Percentiles rank a stretch among this genome's conserved stretches.
phyloP scores from a whole-genome alignment of 2,888 invertebrate species.

The Barypeithes pellucidus region DNA sequence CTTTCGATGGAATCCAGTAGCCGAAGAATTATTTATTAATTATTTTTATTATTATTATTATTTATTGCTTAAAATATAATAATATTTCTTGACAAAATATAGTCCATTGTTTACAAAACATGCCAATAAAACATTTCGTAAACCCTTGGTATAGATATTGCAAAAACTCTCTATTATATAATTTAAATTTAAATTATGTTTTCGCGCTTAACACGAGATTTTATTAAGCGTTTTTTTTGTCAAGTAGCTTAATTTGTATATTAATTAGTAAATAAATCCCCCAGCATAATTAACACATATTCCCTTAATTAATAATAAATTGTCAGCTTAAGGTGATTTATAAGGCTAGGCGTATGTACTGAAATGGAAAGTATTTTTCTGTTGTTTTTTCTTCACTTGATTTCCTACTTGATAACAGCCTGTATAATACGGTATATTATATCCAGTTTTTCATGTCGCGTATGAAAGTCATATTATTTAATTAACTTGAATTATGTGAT shows the following conservation, averaged over 20 bases:
- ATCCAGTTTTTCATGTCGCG: slow-evolving; percentile 27
- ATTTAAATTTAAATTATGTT: slow-evolving; percentile 9
- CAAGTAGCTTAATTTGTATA: slow-evolving; percentile 34
- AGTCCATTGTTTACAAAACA: no score
- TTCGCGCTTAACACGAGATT: slow-evolving; percentile 31
- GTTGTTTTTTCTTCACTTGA: slow-evolving; percentile 17
- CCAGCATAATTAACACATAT: slow-evolving; percentile 44
- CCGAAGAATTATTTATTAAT: no score
- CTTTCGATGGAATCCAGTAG: no score
- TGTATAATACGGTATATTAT: slow-evolving; percentile 18
- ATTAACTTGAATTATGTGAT: slow-evolving; percentile 4
- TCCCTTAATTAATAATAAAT: slow-evolving; percentile 53
- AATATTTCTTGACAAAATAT: no score
- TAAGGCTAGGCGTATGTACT: slow-evolving; percentile 42
- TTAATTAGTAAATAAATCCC: slow-evolving; percentile 49
- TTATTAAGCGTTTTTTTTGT: slow-evolving; percentile 38
- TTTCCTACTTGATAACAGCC: slow-evolving; percentile 26
- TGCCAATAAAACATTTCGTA: no score
- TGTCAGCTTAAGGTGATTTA: slow-evolving; percentile 53
- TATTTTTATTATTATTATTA: no score
- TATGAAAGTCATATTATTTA: slow-evolving; percentile 14
- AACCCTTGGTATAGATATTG: no score
- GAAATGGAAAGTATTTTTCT: slow-evolving; percentile 49
- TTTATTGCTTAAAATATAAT: no score
- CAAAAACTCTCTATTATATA: no score